Base-by-base conservation (phyloP, 2,797 vertebrate genomes). In the Tragelaphus eurycerus region DNA sequence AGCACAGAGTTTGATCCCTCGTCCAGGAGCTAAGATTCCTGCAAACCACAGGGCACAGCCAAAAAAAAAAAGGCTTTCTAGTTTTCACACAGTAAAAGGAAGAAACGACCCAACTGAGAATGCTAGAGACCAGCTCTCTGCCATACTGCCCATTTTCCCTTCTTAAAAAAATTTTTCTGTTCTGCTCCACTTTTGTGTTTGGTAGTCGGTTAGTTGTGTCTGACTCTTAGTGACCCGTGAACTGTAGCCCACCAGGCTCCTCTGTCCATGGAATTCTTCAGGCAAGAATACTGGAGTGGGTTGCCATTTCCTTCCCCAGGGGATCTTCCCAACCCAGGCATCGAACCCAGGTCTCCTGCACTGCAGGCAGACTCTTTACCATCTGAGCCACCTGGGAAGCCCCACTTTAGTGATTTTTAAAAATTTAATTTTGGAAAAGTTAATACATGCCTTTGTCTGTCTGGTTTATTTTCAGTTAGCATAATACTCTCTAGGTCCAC, bases 381-480 rank as follows among this genome's bases (percentile, higher is more conserved):
- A 38, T 38, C 10, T 38, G 34, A 71, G 34, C 34, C 12, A 38
- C 67, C 67, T 38, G 67, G 19, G 67, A 71, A 71, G 34, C 34
- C 67, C 67, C 67, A 86, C 34, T 83, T 96, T 78, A 81, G 46
- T 48, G 62, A 60, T 86, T 96, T 79, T 50, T 29, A 29, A 85
- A 64, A 88, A 2, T 57, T n/a, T 52, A 60, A 81, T 89, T 95
- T 95, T 86, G 38, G 48, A 90, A 96, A 93, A 96, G 46, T 52
- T 67, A 93, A 91, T 86, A 67, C 23, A 88, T 43, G 48, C n/a
- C 71, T 74, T 74, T 50, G 38, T 55, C 78, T 81, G 27, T 31
- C 17, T 55, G 52, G 14, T 23, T 55, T 55, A 83, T 55, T 83
- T 71, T 55, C 81, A 38, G n/a, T 83, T 55, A 55, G 31, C 52